Evolutionary conservation across 1,140 invertebrate species (phyloP), one percentile per base, ranked within the genome.

Genomic region (Helicorthomorpha holstii): DNA sequence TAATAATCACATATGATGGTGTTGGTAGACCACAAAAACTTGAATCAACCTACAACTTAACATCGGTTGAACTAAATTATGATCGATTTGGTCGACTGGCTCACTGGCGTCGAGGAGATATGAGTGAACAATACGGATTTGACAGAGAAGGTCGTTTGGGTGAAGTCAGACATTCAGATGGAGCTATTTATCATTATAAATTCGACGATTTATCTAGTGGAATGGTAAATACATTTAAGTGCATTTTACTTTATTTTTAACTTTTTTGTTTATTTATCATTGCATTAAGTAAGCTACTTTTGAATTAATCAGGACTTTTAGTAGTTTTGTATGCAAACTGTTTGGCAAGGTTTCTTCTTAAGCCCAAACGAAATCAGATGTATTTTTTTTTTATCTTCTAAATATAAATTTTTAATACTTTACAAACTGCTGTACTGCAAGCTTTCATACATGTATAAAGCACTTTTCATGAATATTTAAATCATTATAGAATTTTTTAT

Each of bases 1-100:
- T 97, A 1, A 91, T 91, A 58, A 82, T 95, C 0, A 87, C 85
- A 0, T 96, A 95, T 61, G 90, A 96, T 61, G 77, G 80, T 57
- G 83, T 85, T n/a, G 85, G 88, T 0, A 75, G 88, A 54, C 87
- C 92, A 0, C 77, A 87, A 0, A 83, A 84, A 61, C 96, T 88
- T 83, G 78, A 82, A 43, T 87, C 90, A 0, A 79, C 82, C 53
- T 75, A 66, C 42, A 63, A 58, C 24, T 60, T 87, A 60, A 79
- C 85, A 1, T 81, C 83, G 54, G 84, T 95, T 1, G 87, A 92
- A 58, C 69, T 96, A 2, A 87, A 89, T 58, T 96, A 95, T 61
- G 89, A 96, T 64, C 74, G 87, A 57, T 90, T 89, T 57, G 91
- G 91, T 16, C 76, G 88, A 59, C 67, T 96, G 34, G 82, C 81